Percentiles rank a stretch among this genome's conserved stretches.
Conservation (phyloP, 2,797 vertebrate genomes). For the Micrastur ruficollis region DNA sequence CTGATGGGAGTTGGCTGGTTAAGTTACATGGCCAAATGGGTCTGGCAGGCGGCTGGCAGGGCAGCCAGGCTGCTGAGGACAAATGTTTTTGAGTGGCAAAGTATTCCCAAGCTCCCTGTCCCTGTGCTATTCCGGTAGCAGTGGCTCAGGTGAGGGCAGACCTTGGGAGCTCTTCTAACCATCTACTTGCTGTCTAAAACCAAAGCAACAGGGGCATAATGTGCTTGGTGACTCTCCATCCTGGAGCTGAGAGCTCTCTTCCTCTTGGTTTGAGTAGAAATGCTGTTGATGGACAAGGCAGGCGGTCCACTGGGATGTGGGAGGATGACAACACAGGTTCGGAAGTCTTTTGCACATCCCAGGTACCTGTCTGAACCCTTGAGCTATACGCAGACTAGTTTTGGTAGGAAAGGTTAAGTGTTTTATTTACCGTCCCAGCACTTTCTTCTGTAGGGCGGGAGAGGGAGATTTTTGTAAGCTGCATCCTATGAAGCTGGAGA, state of each 20-base stretch:
- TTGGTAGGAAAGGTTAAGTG: neutral
- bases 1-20: neutral
- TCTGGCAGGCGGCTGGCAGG: neutral
- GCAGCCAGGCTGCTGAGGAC: neutral
- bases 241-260: neutral
- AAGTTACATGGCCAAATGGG: neutral
- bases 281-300: neutral
- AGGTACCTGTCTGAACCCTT: neutral
- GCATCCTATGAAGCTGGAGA: neutral
- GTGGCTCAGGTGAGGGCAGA: neutral
- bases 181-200: neutral
- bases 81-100: neutral
- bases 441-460: neutral
- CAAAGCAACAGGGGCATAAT: neutral
- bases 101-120: neutral
- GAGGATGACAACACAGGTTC: neutral
- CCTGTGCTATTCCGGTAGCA: neutral
- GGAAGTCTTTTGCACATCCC: neutral
- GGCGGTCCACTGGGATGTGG: fast-evolving
- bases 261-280: neutral
- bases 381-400: neutral
- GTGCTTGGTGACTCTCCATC: neutral
- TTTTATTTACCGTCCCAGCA: neutral
- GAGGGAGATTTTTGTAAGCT: neutral
- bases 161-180: neutral